phyloP scores from a whole-genome alignment of 2,797 vertebrate species.

The Acanthornis magna region DNA sequence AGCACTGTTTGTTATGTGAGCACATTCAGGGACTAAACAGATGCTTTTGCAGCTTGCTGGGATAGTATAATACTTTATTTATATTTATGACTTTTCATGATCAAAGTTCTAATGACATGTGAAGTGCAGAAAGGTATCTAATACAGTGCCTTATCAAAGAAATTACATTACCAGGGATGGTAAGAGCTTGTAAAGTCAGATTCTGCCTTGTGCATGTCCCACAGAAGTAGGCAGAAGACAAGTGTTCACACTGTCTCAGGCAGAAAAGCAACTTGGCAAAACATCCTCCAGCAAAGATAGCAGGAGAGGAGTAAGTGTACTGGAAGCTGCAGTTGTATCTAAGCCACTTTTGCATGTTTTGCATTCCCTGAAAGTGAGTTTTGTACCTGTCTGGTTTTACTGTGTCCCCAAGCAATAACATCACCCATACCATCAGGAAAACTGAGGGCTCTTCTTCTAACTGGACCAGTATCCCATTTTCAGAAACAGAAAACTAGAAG shows the following conservation, averaged over 20 bases:
- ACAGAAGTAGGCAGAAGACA: neutral
- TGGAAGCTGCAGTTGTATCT: neutral
- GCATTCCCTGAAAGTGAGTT: neutral
- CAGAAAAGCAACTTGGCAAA: neutral
- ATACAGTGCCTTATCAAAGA: neutral
- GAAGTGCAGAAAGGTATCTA: neutral
- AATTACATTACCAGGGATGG: neutral
- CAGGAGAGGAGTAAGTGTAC: neutral
- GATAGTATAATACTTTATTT: constrained; percentile 26
- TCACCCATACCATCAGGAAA: neutral
- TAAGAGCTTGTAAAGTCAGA: neutral
- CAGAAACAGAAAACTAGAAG: neutral
- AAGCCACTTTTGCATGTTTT: neutral
- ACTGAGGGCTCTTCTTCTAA: neutral
- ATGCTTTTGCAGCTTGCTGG: neutral
- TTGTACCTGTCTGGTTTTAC: neutral
- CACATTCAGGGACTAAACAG: neutral
- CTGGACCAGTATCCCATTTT: neutral
- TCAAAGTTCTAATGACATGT: constrained; percentile 3
- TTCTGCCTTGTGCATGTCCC: neutral
- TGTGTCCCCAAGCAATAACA: neutral
- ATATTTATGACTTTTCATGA: constrained; percentile 23
- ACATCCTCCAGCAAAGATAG: neutral
- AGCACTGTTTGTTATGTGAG: constrained; percentile 16
- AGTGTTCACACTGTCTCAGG: neutral